Base-by-base conservation (phyloP, 2,888 invertebrate genomes). In the Mesorhabditis sp. region DNA sequence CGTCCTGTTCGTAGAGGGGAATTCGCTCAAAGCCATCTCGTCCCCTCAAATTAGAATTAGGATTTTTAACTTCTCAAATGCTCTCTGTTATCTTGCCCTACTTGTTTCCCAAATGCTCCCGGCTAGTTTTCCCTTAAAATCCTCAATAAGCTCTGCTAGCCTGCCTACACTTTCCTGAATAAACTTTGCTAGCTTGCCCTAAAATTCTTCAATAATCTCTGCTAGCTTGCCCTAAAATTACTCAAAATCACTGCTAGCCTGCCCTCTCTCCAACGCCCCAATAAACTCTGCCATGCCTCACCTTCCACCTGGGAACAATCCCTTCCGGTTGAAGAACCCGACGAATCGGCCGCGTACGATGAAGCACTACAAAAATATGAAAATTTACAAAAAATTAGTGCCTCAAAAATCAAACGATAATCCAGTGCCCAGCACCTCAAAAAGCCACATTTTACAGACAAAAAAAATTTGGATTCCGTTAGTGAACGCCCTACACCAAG, bases 1-100 rank as follows among this genome's bases (percentile, higher is more conserved):
- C 80, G 15, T 78, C 78, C 7, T 70, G 75, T 70, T 74, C 76
- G 67, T 78, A 77, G 5, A 80, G 69, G 3, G 78, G 78, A 63
- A 80, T 75, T 13, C 80, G 68, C 66, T 80, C 80, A 65, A 78
- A 80, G 15, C 73, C 70, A 4, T 62, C 63, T 50, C 58, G 58
- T 13, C 58, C 58, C 58, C 58, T 50, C 7, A 50, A 13, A n/a
- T 10, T 13, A 2, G 7, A 10, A 50, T n/a, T 50, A 13, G 7
- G 7, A 10, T 50, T 50, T 50, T 50, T 50, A 50, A 50, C n/a
- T 50, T 50, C 58, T 50, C 58, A 50, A 50, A 10, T 50, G 7
- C n/a, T 50, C 58, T 50, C 58, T 50, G 10, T 13, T 50, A 10
- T 1, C 58, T 50, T 50, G 7, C 58, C n/a, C 2, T 13, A 50